Evolutionary conservation across 2,113 vertebrate genomes (phyloP).

Genomic region (Sturnus vulgaris): DNA sequence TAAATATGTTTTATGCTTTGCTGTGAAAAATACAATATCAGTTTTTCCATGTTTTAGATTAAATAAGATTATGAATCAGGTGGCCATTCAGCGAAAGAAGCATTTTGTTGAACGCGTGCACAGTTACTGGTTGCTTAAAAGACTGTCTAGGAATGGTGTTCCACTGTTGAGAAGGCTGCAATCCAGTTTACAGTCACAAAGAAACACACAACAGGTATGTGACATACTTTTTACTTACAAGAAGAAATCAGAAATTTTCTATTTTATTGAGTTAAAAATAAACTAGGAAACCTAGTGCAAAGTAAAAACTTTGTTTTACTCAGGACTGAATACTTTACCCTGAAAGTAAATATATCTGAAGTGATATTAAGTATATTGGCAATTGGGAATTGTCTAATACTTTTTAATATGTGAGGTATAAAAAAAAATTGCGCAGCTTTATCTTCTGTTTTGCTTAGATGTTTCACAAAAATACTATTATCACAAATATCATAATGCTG

Average conservation of each 20-base stretch:
- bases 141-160: constrained; percentile 90
- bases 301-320: background rate
- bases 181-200: constrained; percentile 87
- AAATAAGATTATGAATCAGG: constrained; percentile 94
- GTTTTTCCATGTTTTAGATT: constrained; percentile 80
- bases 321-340: background rate
- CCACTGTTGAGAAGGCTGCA: constrained; percentile 92
- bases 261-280: background rate
- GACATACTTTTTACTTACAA: background rate
- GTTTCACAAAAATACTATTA: background rate
- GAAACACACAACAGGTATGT: constrained; percentile 86
- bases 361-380: background rate
- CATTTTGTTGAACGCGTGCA: constrained; percentile 92
- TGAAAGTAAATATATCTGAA: background rate
- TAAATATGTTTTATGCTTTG: background rate
- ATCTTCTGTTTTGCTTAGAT: background rate
- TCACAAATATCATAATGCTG: background rate
- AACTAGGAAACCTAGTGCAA: background rate
- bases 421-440: accelerated
- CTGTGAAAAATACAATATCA: constrained; percentile 54
- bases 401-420: background rate
- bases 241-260: background rate
- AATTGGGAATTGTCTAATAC: background rate
- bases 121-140: constrained; percentile 96
- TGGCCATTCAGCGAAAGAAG: constrained; percentile 94